Percentiles rank a stretch among this genome's conserved stretches.
phyloP scores from a whole-genome alignment of 92 coral and sea anemone genomes.

The Zoanthus sociatus region DNA sequence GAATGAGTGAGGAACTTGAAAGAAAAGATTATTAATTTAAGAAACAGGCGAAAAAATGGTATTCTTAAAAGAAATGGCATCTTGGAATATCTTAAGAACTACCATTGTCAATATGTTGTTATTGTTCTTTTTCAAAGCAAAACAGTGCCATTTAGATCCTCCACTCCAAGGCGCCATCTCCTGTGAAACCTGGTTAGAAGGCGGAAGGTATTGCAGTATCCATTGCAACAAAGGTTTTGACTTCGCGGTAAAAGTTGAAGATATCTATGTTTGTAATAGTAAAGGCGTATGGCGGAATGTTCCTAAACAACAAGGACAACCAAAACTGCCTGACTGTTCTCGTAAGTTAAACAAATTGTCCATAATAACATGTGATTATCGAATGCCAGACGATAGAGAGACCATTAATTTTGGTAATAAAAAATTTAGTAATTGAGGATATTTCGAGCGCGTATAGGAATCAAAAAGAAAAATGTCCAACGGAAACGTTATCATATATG shows the following conservation, averaged over 20 bases:
- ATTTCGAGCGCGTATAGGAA: no score
- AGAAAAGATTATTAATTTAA: no score
- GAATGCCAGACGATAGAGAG: background rate
- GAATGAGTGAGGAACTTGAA: no score
- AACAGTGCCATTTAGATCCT: constrained; percentile 37
- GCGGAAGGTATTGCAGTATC: constrained; percentile 36
- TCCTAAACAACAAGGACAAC: background rate
- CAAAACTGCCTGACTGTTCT: constrained; percentile 42
- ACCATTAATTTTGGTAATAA: background rate
- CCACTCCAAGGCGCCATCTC: constrained; percentile 26
- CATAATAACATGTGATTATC: background rate
- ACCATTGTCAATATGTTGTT: background rate
- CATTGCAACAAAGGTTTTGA: constrained; percentile 25
- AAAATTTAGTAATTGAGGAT: no score
- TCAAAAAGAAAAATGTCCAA: background rate
- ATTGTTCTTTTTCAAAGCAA: background rate
- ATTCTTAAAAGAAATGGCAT: background rate
- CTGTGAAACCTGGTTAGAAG: constrained; percentile 41
- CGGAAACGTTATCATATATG: background rate
- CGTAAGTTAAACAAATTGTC: background rate
- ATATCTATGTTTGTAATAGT: constrained; percentile 14
- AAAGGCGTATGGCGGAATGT: constrained; percentile 41
- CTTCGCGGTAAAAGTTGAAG: constrained; percentile 14
- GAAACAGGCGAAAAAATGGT: background rate
- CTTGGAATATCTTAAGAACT: background rate